Percentiles rank a stretch among this genome's conserved stretches.
phyloP scores from a whole-genome alignment of 2,113 vertebrate species.

The Hirundichthys speculiger region DNA sequence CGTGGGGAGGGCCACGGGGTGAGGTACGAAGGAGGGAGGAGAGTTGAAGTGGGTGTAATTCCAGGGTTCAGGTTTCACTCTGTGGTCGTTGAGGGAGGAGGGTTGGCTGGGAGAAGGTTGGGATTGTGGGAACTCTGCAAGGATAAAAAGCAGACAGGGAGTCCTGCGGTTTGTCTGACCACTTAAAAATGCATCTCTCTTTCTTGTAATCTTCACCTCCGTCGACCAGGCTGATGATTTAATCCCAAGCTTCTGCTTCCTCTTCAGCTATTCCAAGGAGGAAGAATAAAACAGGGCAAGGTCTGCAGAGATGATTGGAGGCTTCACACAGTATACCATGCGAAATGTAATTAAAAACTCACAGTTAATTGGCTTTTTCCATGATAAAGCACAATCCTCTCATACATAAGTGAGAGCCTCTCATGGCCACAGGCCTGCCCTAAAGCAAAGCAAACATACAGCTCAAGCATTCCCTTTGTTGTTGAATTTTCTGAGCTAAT shows the following conservation, averaged over 20 bases:
- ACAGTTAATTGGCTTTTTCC: constrained; percentile 76
- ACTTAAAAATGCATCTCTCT: constrained; percentile 64
- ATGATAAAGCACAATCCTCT: constrained; percentile 73
- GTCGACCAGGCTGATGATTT: constrained; percentile 56
- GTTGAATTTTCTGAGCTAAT: constrained; percentile 64
- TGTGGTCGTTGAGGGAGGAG: constrained; percentile 71
- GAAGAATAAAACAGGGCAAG: constrained; percentile 54
- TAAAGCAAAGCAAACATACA: constrained; percentile 58
- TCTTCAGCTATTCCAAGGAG: constrained; percentile 35
- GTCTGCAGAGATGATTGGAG: constrained; percentile 55
- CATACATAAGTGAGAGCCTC: constrained; percentile 62
- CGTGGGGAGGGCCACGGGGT: constrained; percentile 16
- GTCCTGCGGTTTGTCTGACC: constrained; percentile 65
- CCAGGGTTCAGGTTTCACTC: constrained; percentile 79
- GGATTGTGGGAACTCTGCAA: constrained; percentile 66
- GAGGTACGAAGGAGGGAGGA: not conserved
- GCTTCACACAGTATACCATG: constrained; percentile 44
- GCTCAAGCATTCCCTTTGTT: constrained; percentile 67
- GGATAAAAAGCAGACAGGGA: constrained; percentile 73
- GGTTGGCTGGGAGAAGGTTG: constrained; percentile 59
- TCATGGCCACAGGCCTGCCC: constrained; percentile 65
- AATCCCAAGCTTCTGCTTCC: constrained; percentile 45
- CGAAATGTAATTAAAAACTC: constrained; percentile 75
- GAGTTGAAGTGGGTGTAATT: constrained; percentile 67
- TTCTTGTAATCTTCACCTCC: constrained; percentile 63